Conservation (phyloP, 2,113 vertebrate species). For the Equus quagga region DNA sequence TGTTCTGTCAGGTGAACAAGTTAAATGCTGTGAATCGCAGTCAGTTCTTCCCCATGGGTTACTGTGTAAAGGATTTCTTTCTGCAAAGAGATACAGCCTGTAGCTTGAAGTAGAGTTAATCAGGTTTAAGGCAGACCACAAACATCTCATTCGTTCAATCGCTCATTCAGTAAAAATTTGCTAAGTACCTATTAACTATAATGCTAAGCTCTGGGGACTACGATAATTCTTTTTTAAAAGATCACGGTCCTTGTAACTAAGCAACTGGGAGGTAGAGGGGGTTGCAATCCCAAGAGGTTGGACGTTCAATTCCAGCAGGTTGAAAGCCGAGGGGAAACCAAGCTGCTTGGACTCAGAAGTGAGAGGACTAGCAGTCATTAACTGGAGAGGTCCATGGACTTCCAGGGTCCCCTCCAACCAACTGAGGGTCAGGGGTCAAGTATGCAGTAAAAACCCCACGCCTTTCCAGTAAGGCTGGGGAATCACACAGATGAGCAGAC, state of each 20-base stretch:
- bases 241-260: background rate
- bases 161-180: slow-evolving; percentile 15
- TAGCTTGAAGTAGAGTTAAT: background rate
- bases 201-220: background rate
- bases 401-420: background rate
- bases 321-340: background rate
- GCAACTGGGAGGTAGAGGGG: background rate
- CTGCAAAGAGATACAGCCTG: background rate
- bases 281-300: background rate
- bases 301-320: background rate
- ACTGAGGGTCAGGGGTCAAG: background rate
- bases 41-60: background rate
- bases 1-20: background rate
- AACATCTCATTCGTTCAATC: background rate
- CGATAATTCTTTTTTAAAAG: background rate
- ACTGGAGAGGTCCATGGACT: background rate
- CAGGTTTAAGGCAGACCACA: background rate
- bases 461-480: slow-evolving; percentile 39
- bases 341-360: background rate
- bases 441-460: slow-evolving; percentile 41
- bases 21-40: background rate
- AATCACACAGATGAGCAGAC: background rate
- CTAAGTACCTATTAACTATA: background rate
- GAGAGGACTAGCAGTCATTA: background rate
- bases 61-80: background rate